These are phyloP conservation scores for Catharus bicknelli DNA, from an alignment of 2,113 vertebrate species.

Conservation along the genomic window DNA sequence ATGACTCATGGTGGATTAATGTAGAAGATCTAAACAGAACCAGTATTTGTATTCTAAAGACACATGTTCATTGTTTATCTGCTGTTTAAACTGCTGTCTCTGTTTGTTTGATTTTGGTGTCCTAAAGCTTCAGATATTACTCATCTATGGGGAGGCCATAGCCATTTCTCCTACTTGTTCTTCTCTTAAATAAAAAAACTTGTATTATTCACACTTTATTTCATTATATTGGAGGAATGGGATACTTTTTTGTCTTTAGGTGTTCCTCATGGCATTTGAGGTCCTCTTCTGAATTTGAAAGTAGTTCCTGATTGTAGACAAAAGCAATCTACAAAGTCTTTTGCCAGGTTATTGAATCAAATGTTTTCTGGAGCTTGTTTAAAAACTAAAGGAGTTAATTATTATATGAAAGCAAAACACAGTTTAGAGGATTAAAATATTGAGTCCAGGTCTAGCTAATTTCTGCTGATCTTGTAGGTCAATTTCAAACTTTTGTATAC, in stretches of 20 bases:
- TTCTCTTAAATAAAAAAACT: neutral
- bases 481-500: neutral
- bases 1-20: neutral
- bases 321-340: neutral
- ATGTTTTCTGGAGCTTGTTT: neutral
- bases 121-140: neutral
- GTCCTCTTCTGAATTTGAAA: neutral
- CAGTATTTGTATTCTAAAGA: neutral
- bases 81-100: neutral
- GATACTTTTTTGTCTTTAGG: neutral
- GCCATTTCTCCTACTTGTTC: neutral
- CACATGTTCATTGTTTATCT: slow-evolving; percentile 1
- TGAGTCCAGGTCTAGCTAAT: neutral
- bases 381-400: neutral
- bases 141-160: neutral
- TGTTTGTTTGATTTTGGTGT: neutral
- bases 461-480: neutral
- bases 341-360: neutral
- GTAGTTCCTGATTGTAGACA: neutral
- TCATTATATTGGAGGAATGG: neutral
- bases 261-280: neutral
- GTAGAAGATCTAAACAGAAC: neutral
- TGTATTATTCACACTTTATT: neutral
- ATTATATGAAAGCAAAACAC: neutral
- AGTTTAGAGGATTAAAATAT: neutral